Evolutionary conservation across 1,140 invertebrate genomes (phyloP).

Genomic region (Achatina immaculata): DNA sequence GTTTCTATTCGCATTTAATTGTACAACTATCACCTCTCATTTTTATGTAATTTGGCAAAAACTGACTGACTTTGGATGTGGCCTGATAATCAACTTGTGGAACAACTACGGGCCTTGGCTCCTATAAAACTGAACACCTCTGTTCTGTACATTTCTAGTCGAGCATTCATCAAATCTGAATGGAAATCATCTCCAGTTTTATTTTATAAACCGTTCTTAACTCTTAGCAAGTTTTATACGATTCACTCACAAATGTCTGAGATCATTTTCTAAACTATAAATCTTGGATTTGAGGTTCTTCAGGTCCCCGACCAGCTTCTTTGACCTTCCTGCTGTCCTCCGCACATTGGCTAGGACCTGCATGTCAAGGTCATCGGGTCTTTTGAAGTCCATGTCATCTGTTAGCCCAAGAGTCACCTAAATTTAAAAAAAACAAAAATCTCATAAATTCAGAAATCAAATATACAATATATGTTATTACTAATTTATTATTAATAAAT

Average conservation of each 20-base stretch:
- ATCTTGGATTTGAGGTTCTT: slow-evolving; percentile 70
- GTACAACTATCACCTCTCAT: no score
- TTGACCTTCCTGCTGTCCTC: slow-evolving; percentile 66
- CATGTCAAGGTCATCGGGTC: slow-evolving; percentile 69
- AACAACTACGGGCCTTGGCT: no score
- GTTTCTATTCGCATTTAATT: no score
- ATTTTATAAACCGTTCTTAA: neutral
- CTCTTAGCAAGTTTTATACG: neutral
- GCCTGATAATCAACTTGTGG: no score
- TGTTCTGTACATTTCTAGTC: no score
- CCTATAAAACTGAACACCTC: no score
- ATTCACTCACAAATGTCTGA: slow-evolving; percentile 66
- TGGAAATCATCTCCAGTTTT: no score
- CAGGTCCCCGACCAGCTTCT: slow-evolving; percentile 68
- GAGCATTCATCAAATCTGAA: no score
- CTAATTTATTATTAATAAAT: no score
- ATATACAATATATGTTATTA: no score
- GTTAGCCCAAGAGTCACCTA: slow-evolving; percentile 68
- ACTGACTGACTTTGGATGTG: no score
- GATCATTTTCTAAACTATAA: slow-evolving; percentile 70
- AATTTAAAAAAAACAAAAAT: slow-evolving; percentile 13
- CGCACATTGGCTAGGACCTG: slow-evolving; percentile 69
- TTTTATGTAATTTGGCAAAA: no score
- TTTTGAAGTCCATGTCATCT: slow-evolving; percentile 65
- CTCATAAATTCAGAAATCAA: neutral